Base-by-base conservation (phyloP, 2,797 vertebrate species). In the Molossus molossus region DNA sequence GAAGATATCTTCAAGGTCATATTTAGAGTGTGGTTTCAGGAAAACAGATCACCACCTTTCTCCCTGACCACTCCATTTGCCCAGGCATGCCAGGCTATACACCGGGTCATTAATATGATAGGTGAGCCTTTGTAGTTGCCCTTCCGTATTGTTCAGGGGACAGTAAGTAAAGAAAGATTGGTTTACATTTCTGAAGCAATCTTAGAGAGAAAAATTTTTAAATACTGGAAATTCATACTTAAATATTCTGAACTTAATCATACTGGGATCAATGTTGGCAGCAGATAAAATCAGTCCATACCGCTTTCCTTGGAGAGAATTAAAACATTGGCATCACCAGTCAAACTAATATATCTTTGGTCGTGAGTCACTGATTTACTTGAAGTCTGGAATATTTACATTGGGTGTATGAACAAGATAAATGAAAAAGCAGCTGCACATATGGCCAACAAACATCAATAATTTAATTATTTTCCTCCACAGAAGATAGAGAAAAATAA, bases 391-490 rank as follows among this genome's bases (percentile, higher is more conserved):
- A 94, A 80, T 94, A 95, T 94, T 96, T 97, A 96, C 73, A 75
- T 27, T 90, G 73, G 75, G 58, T 55, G 1, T 55, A 79, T 65
- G 91, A 94, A 81, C 72, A 93, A 94, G 82, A 80, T 93, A 96
- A 96, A 93, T 96, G 91, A 92, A 97, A 97, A 97, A 73, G 58
- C 84, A 95, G 89, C 70, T 83, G 29, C 10, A 82, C 10, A 37
- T 69, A 57, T 48, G 27, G 81, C 92, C 95, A 96, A 95, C 57
- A 94, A 96, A 93, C 50, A 96, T 95, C 92, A 95, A 96, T 97
- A 97, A 96, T 96, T 97, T 95, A 97, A 97, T 96, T 95, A 96
- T 96, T 97, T 97, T 96, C 69, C 73, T 94, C 90, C 62, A 62
- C 2, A 55, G 81, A 62, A 97, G 76, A 96, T 87, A 97, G 90